Base-by-base conservation (phyloP, 2,888 invertebrate genomes). In the Rhodophaea formosa region DNA sequence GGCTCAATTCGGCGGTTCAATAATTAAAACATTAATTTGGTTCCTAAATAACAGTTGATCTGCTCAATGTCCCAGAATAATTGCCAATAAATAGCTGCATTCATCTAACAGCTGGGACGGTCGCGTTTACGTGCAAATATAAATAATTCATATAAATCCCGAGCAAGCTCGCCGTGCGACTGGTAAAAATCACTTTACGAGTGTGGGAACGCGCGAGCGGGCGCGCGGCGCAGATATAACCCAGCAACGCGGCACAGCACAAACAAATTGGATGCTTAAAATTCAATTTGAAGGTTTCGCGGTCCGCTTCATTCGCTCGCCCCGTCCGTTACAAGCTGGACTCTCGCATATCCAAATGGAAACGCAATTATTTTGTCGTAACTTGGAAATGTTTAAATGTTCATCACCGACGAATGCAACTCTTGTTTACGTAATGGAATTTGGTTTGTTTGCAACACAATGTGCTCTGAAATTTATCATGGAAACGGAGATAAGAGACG, bases 191-290 rank as follows among this genome's bases (percentile, higher is more conserved):
- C 80, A 82, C 69, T 87, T 86, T 83, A 86, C 77, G 80, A 79
- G 80, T 81, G 82, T 80, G 82, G 80, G 75, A 82, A 80, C 71
- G 70, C 60, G 67, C 70, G 72, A 59, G 56, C 54, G 62, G 60
- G 59, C 61, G 64, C 68, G 74, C 71, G 70, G 65, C 73, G 75
- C 76, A 77, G 74, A 78, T 79, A 80, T 77, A 77, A 75, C 75
- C 17, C 57, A 62, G 62, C 64, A 66, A 70, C 66, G 74, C 82
- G 75, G 81, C 77, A 76, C 80, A 77, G 81, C 77, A 79, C 84
- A 86, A 90, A 89, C 90, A 89, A 89, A 90, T 90, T 90, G 90
- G 87, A 90, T 86, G 88, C 90, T 89, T 90, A 89, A 90, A 90
- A 90, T 90, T 90, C 90, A 90, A 90, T 90, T 89, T 88, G 82